Percentiles rank a stretch among this genome's conserved stretches.
Conservation (phyloP, 2,113 vertebrate species). For the Blennius ocellaris region DNA sequence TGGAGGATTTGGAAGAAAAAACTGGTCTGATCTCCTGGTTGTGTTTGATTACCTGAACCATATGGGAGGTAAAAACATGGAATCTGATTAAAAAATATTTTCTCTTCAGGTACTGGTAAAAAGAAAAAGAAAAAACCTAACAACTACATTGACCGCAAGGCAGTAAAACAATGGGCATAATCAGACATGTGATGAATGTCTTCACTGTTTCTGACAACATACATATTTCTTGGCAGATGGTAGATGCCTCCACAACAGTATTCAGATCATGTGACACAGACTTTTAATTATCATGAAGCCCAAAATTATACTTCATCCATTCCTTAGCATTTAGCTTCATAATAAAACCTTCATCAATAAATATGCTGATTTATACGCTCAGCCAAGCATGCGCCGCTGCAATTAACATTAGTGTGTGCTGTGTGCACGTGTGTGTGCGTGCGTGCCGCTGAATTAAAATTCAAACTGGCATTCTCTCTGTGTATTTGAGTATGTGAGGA, state of each 20-base stretch:
- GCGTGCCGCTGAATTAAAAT: slow-evolving; percentile 36
- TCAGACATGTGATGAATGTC: slow-evolving; percentile 28
- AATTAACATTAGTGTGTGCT: slow-evolving; percentile 64
- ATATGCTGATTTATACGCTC: slow-evolving; percentile 68
- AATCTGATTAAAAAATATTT: slow-evolving; percentile 9
- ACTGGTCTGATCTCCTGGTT: slow-evolving; percentile 11
- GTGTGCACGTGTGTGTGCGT: slow-evolving; percentile 26
- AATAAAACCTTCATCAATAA: slow-evolving; percentile 73
- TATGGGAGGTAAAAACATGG: background rate
- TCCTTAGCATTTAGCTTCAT: slow-evolving; percentile 65
- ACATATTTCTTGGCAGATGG: slow-evolving; percentile 30
- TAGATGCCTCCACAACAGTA: slow-evolving; percentile 24
- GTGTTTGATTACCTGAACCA: slow-evolving; percentile 9
- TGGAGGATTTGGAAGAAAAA: slow-evolving; percentile 6
- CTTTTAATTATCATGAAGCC: slow-evolving; percentile 60
- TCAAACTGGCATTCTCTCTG: slow-evolving; percentile 20
- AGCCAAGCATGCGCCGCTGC: slow-evolving; percentile 55
- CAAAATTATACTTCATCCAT: slow-evolving; percentile 56
- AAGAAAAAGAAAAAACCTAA: slow-evolving; percentile 33
- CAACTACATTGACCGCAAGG: slow-evolving; percentile 27
- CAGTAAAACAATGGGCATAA: slow-evolving; percentile 30
- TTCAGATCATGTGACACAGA: slow-evolving; percentile 43
- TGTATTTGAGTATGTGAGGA: slow-evolving; percentile 23
- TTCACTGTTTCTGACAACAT: slow-evolving; percentile 7
- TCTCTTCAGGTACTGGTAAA: slow-evolving; percentile 40